phyloP scores from a whole-genome alignment of 2,797 vertebrate genomes.

The Decapterus maruadsi region DNA sequence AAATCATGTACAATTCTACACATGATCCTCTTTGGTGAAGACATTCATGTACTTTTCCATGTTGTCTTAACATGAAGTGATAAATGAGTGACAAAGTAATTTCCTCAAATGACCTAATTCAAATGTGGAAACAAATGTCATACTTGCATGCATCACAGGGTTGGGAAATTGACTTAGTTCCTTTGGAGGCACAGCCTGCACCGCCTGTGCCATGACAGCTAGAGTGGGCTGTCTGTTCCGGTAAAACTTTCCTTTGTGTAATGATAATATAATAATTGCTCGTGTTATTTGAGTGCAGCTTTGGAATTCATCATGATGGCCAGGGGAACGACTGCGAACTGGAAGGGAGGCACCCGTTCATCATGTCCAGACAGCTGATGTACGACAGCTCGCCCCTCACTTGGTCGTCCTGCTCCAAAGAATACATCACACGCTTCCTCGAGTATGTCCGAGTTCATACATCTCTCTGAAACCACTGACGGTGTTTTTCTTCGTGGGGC shows the following conservation, averaged over 20 bases:
- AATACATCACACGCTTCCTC: conserved; percentile 97
- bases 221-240: not conserved
- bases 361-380: conserved; percentile 97
- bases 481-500: not conserved
- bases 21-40: not conserved
- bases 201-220: not conserved
- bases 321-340: conserved; percentile 97
- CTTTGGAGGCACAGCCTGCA: not conserved
- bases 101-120: not conserved
- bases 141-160: not conserved
- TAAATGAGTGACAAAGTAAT: not conserved
- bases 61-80: not conserved
- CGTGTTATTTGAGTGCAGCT: conserved; percentile 82
- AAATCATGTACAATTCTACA: not conserved
- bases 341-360: conserved; percentile 89
- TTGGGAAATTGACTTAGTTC: not conserved
- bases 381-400: conserved; percentile 95
- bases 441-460: conserved; percentile 86
- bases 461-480: not conserved
- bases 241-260: not conserved
- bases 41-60: not conserved
- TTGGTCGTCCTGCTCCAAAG: conserved; percentile 97
- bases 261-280: conserved; percentile 9
- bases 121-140: not conserved
- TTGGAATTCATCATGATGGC: conserved; percentile 96